Base-by-base conservation (phyloP, 2,113 vertebrate genomes). In the Atherinomorus stipes region DNA sequence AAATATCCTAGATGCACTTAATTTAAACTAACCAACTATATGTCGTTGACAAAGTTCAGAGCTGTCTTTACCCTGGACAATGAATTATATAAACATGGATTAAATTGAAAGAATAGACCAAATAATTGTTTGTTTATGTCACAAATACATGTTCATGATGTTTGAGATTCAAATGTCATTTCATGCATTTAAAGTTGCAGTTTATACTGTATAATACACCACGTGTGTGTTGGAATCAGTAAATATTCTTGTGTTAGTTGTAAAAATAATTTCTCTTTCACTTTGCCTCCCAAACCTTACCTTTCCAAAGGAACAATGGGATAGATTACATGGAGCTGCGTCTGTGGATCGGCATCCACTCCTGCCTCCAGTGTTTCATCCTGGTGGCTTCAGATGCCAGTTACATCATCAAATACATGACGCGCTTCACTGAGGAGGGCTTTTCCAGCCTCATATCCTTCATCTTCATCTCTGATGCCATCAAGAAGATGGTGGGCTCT, bases 361-460 rank as follows among this genome's bases (percentile, higher is more conserved):
- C 98, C 3, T 97, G 97, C 54, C 28, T 99, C 26, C 97, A 99
- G 95, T 98, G 97, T 91, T 93, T 99, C 64, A 63, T 99, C 71
- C 95, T 99, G 79, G 97, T 99, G 51, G 96, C 95, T 9, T 95
- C 96, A 0, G 97, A 99, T 0, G 96, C 97, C 91, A 99, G 97
- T 87, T 99, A 96, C 92, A 98, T 99, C 85, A 98, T 99, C 85
- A 98, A 98, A 83, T 99, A 99, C 88, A 96, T 99, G 93, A 99
- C 98, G 0, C 96, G 98, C 81, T 99, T 99, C 93, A 99, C 98
- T 0, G 98, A 99, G 80, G 98, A 99, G 71, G 98, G 98, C 51
- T 99, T 99, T 94, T 99, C 98, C 90, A 98, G 96, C 71, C 97
- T 99, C 84, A 99, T 99, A 93, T 99, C 97, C 90, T 98, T 99